Evolutionary conservation across 1,140 invertebrate species (phyloP), one percentile per base, ranked within the genome.

Genomic region (Lepidotrigona ventralis): DNA sequence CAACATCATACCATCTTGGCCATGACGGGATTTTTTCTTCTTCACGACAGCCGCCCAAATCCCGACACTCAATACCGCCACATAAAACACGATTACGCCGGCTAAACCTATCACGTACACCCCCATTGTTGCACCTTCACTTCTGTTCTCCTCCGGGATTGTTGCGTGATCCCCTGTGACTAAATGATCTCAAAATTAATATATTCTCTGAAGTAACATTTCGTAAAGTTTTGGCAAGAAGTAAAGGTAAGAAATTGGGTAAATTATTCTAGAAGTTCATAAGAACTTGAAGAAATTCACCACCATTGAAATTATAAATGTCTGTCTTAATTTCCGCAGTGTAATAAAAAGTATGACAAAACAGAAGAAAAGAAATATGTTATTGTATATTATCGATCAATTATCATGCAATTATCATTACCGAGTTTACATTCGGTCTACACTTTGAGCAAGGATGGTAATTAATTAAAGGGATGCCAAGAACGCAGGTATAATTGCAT

Each of bases 11-110:
- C 97, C 96, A 84, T 97, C 91, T 75, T 93, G 90, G n/a, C 90
- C 96, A 17, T 84, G 78, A 46, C 94, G 95, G n/a, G 63, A 92
- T 88, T 87, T 95, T 94, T 94, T 95, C 60, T 95, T 95, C 89
- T 96, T 96, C 88, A 96, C 96, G 64, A 95, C 91, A 46, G 95
- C 96, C 9, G 97, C 96, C 97, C 97, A 97, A 84, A 97, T 95
- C n/a, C 97, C 97, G 33, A 97, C 95, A 4, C 92, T 94, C 54
- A 97, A 91, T 71, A 97, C 96, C 14, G 96, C 90, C 14, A 96
- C 80, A 91, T 97, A 97, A 92, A 97, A 97, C 63, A 97, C 91
- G 71, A 96, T 92, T 85, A 97, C 96, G 29, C 96, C 96, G 23
- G 96, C 93, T 39, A 97, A 89, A 14, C 97, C 97, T 58, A 95